Evolutionary conservation across 2,113 vertebrate genomes (phyloP).

Genomic region (Zootoca vivipara): DNA sequence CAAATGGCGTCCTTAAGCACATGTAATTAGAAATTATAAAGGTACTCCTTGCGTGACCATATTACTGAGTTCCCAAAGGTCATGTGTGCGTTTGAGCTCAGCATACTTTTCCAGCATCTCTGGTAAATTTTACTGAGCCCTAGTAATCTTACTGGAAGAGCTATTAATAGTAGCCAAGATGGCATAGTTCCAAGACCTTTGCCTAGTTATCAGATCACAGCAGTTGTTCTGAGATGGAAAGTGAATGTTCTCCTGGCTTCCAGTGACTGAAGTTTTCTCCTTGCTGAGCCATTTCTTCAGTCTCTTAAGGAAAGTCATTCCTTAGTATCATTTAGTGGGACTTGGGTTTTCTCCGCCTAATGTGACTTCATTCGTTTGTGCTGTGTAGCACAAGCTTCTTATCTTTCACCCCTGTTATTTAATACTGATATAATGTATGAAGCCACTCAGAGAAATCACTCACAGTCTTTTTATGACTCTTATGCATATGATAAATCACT

Average conservation of each 20-base stretch:
- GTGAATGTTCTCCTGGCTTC: background rate
- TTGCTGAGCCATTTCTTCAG: background rate
- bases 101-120: background rate
- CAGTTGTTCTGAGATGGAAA: background rate
- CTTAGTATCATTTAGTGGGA: background rate
- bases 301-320: background rate
- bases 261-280: background rate
- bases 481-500: conserved; percentile 63
- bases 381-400: conserved; percentile 44
- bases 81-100: background rate
- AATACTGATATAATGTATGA: conserved; percentile 41
- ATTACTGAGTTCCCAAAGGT: background rate
- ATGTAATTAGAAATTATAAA: background rate
- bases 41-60: background rate
- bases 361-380: conserved; percentile 29
- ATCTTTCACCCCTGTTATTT: conserved; percentile 61
- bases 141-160: background rate
- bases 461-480: conserved; percentile 51
- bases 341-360: background rate
- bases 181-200: background rate
- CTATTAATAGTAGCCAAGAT: background rate
- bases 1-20: background rate
- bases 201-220: background rate
- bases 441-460: conserved; percentile 61
- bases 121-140: background rate